Percentiles rank a stretch among this genome's conserved stretches.
phyloP scores from a whole-genome alignment of 2,888 invertebrate genomes.

The Drosophila barbarae region DNA sequence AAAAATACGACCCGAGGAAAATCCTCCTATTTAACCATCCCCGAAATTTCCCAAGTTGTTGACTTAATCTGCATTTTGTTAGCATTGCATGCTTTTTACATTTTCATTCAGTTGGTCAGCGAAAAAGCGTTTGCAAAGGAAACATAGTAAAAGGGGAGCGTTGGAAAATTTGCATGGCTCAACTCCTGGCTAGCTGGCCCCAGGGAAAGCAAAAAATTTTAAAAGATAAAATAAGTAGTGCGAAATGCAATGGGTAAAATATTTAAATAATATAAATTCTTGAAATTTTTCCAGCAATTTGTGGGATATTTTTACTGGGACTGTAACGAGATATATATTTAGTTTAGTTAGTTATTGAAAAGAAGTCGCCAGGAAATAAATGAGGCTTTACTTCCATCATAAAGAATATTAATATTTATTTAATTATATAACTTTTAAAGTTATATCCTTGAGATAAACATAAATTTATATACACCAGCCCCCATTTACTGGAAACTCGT shows the following conservation, averaged over 20 bases:
- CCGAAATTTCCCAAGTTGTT: constrained; percentile 39
- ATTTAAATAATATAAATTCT: constrained; percentile 2
- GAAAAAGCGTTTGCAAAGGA: constrained; percentile 5
- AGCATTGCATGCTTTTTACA: constrained; percentile 32
- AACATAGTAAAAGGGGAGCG: constrained; percentile 6
- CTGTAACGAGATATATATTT: neutral
- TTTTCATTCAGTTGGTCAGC: constrained; percentile 50
- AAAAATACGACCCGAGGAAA: neutral
- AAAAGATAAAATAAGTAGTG: constrained; percentile 6
- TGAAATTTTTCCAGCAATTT: no score
- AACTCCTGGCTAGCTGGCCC: constrained; percentile 8
- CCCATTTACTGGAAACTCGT: neutral
- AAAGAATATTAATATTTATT: neutral
- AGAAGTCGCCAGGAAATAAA: neutral
- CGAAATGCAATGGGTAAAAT: neutral
- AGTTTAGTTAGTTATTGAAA: neutral
- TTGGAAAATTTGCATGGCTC: constrained; percentile 53
- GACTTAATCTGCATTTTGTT: constrained; percentile 70
- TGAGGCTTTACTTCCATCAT: neutral
- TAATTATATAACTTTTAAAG: neutral
- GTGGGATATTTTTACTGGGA: no score
- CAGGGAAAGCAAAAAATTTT: neutral
- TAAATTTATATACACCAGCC: neutral
- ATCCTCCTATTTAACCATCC: constrained; percentile 1
- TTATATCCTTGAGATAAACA: neutral